phyloP scores from a whole-genome alignment of 2,797 vertebrate genomes.

The Acridotheres tristis region DNA sequence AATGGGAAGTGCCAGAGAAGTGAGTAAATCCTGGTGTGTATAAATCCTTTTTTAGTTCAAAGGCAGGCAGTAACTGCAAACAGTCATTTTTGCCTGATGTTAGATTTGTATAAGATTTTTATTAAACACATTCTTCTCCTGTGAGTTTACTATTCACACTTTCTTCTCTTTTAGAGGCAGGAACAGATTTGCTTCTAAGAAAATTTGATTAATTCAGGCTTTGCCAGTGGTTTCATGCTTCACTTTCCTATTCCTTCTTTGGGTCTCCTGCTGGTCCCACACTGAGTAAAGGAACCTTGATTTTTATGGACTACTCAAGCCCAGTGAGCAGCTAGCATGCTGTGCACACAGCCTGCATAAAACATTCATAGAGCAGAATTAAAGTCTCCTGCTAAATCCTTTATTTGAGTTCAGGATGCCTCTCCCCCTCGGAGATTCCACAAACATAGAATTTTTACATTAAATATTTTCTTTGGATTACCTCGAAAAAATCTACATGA shows the following conservation, averaged over 20 bases:
- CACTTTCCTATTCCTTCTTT: neutral
- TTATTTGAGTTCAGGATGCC: neutral
- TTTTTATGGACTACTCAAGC: neutral
- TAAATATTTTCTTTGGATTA: neutral
- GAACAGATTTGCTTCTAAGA: neutral
- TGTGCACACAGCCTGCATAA: neutral
- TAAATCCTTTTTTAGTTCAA: neutral
- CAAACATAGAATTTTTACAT: neutral
- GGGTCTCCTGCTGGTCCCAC: neutral
- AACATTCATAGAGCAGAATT: neutral
- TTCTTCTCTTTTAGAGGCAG: neutral
- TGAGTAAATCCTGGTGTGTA: neutral
- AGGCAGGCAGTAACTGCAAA: neutral
- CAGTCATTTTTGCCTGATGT: neutral
- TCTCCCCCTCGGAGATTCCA: neutral
- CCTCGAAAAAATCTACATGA: neutral
- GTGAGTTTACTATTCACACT: neutral
- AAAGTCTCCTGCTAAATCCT: neutral
- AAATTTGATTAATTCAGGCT: neutral
- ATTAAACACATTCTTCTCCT: neutral
- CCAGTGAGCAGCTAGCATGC: neutral
- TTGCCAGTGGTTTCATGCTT: neutral
- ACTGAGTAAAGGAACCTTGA: neutral
- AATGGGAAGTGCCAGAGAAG: neutral
- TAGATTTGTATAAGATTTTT: neutral